phyloP scores from a whole-genome alignment of 2,113 vertebrate genomes.

The Kobus ellipsiprymnus region DNA sequence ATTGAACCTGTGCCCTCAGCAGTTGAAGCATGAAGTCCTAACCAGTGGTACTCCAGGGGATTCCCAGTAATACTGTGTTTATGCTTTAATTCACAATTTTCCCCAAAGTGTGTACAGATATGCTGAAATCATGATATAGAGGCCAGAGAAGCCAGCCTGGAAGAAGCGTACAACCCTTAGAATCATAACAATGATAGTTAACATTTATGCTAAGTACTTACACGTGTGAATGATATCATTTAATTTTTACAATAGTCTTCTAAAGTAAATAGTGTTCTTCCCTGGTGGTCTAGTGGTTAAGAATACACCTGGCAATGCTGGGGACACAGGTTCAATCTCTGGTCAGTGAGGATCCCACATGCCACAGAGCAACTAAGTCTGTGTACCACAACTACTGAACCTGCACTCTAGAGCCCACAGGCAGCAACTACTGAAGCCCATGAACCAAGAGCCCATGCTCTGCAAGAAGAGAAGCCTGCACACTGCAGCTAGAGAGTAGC shows the following conservation, averaged over 20 bases:
- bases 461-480: not conserved
- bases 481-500: not conserved
- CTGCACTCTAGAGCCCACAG: not conserved
- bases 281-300: not conserved
- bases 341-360: not conserved
- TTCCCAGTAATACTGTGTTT: not conserved
- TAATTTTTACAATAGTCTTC: not conserved
- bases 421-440: not conserved
- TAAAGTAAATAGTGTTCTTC: not conserved
- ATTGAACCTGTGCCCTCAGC: not conserved
- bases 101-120: not conserved
- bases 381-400: not conserved
- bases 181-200: not conserved
- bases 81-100: not conserved
- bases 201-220: not conserved
- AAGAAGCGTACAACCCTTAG: not conserved
- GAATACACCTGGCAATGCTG: not conserved
- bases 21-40: not conserved
- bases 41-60: not conserved
- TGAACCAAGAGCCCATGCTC: rapidly evolving
- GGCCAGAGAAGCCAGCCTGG: not conserved
- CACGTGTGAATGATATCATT: not conserved
- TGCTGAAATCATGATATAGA: not conserved
- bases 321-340: not conserved
- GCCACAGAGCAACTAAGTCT: not conserved